Conservation (phyloP, 2,113 vertebrate species). For the Hyaena hyaena region DNA sequence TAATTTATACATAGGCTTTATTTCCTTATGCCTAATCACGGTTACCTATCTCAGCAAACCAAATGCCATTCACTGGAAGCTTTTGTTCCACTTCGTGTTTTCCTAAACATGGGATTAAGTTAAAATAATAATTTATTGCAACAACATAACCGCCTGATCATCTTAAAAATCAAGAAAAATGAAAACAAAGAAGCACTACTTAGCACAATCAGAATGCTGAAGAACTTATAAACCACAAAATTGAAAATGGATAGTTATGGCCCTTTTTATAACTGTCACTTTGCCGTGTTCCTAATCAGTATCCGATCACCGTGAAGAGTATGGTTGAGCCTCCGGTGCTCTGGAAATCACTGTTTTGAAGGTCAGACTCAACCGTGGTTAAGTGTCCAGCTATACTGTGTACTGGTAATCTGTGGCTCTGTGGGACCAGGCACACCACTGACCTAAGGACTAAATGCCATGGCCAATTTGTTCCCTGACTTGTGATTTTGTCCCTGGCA, state of each 20-base stretch:
- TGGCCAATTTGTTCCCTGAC: background rate
- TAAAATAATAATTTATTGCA: slow-evolving; percentile 56
- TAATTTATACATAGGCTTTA: background rate
- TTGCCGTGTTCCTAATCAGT: background rate
- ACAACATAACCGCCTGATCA: background rate
- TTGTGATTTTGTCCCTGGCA: background rate
- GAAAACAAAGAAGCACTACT: background rate
- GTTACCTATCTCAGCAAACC: background rate
- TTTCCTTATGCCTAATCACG: slow-evolving; percentile 11
- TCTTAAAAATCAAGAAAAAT: slow-evolving; percentile 37
- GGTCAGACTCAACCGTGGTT: background rate
- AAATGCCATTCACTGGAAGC: background rate
- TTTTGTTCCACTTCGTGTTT: slow-evolving; percentile 33
- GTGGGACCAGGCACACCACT: background rate
- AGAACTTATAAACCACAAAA: background rate
- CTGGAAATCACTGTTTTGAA: background rate
- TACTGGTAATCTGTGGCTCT: background rate
- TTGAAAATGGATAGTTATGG: background rate
- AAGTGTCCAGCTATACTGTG: background rate
- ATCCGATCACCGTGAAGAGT: background rate
- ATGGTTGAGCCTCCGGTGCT: background rate
- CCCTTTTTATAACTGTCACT: background rate
- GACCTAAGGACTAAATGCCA: background rate
- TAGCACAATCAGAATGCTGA: background rate
- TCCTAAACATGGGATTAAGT: slow-evolving; percentile 6